These are phyloP conservation scores for Perithous albicinctus DNA, from an alignment of 2,888 invertebrate species.

Conservation along the genomic window DNA sequence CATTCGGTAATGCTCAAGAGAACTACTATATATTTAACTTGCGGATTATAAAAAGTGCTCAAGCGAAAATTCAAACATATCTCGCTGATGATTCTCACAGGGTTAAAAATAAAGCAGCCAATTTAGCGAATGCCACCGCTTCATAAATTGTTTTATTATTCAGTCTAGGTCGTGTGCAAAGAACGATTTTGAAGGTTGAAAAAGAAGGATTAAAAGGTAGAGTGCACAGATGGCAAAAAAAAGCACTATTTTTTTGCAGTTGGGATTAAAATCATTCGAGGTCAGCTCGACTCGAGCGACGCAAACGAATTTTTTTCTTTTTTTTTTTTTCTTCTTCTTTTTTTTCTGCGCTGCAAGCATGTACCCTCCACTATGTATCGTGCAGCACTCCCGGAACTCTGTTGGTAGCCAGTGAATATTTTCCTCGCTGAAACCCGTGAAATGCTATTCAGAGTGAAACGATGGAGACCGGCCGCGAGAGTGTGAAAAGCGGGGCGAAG, in stretches of 20 bases:
- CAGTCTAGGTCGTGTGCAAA: neutral
- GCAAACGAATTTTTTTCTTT: constrained; percentile 18
- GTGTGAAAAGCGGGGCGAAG: constrained; percentile 17
- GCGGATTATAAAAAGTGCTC: too few relatives aligned
- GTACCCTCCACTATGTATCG: neutral
- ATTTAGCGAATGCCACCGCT: too few relatives aligned
- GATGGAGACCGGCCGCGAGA: neutral
- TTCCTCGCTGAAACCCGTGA: constrained; percentile 14
- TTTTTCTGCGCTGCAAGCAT: neutral
- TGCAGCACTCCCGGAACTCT: neutral
- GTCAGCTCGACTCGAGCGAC: neutral
- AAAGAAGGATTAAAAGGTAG: neutral
- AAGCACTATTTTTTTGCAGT: constrained; percentile 7
- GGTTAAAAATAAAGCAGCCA: too few relatives aligned
- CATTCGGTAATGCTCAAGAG: too few relatives aligned
- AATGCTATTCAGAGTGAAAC: constrained; percentile 21
- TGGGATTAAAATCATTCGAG: constrained; percentile 17
- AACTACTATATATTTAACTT: too few relatives aligned
- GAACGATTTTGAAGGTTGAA: neutral
- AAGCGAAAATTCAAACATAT: too few relatives aligned
- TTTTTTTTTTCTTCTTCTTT: too few relatives aligned
- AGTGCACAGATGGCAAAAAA: neutral
- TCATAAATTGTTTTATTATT: neutral
- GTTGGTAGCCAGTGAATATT: constrained; percentile 7
- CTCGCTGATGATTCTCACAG: too few relatives aligned